Base-by-base conservation (phyloP, 2,888 invertebrate genomes). In the Ypsolopha sequella region DNA sequence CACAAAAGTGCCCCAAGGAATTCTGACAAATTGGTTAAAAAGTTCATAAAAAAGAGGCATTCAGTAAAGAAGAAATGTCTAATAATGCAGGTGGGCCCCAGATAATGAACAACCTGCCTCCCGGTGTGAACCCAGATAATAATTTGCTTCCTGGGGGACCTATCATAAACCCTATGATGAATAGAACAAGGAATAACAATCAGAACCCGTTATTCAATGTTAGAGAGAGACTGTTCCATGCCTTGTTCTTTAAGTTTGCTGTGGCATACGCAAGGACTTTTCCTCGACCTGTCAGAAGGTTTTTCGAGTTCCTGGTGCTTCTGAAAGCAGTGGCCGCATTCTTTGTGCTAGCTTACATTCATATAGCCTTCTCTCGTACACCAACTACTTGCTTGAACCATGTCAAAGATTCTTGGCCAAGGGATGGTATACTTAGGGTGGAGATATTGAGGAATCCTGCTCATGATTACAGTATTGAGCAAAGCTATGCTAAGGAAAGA, bases 371-470 rank as follows among this genome's bases (percentile, higher is more conserved):
- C 79, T 95, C 97, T 46, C 91, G 95, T 66, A 91, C 95, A 55
- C 97, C 98, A 7, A 95, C 96, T 51, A 96, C 96, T 62, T 99
- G 99, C 75, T 88, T 99, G 61, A 92, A 95, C 70, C 92, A 95
- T 73, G 91, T 97, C 36, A 91, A 93, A 68, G 90, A 93, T 59
- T 91, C 93, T 9, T 99, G 99, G 99, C 98, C 99, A 0, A 88
- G 96, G 55, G 95, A 97, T 77, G 99, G 99, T 6, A 96, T 99
- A 59, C 87, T 99, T 13, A 87, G 97, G 56, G 96, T 98, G 10
- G 97, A 98, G 82, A 95, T 97, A 62, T 78, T 93, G 51, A 84
- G 91, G 58, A 92, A 92, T 70, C 89, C 90, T 10, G 88, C 88
- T 3, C 89, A 91, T 52, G 92, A 92, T 73, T 95, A 95, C 68